Evolutionary conservation across 2,888 invertebrate species (phyloP).

Genomic region (Callyntrura sp.): DNA sequence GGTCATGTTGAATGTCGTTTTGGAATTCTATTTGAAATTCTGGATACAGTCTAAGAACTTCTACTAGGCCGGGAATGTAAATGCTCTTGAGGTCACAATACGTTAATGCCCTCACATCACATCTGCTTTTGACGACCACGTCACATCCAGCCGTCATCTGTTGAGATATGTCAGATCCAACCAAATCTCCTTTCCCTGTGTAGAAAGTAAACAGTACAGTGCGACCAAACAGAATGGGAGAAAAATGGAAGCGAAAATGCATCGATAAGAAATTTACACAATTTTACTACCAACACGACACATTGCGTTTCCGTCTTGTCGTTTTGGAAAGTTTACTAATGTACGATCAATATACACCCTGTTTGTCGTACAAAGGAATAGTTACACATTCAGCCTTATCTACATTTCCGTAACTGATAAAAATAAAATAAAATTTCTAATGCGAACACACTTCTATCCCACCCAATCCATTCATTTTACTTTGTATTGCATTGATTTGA

Average conservation of each 20-base stretch:
- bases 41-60: conserved; percentile 95
- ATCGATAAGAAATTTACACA: background rate
- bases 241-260: background rate
- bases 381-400: too few species aligned
- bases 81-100: conserved; percentile 98
- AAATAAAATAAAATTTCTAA: too few species aligned
- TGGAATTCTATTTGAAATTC: conserved; percentile 98
- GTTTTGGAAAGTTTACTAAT: too few species aligned
- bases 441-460: too few species aligned
- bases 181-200: conserved; percentile 97
- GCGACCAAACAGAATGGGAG: conserved; percentile 8
- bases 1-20: conserved; percentile 97
- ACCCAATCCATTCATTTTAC: too few species aligned
- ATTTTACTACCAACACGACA: background rate
- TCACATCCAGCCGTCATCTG: conserved; percentile 88
- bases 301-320: background rate
- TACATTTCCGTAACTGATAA: too few species aligned
- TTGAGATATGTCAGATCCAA: conserved; percentile 95
- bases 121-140: conserved; percentile 95
- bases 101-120: conserved; percentile 97
- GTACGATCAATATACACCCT: too few species aligned
- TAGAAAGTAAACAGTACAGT: conserved; percentile 11
- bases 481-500: too few species aligned
- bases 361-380: too few species aligned
- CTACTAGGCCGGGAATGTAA: conserved; percentile 95